These are phyloP conservation scores for Vulpes lagopus DNA, from an alignment of 2,113 vertebrate genomes.

Conservation along the genomic window DNA sequence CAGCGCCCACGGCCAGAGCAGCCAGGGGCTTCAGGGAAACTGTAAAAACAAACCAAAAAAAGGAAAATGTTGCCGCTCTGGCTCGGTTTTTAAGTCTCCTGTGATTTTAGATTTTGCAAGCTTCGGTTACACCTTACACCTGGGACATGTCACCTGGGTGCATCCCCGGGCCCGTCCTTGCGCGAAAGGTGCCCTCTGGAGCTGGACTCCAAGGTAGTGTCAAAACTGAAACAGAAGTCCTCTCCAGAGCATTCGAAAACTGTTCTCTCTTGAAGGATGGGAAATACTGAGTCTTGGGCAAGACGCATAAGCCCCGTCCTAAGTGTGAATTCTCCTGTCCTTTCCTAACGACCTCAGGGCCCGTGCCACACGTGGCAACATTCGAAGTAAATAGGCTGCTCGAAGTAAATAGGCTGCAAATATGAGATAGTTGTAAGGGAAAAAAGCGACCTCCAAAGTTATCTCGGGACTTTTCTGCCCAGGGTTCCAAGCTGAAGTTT, in stretches of 20 bases:
- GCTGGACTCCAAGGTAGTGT: background rate
- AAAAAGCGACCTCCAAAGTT: background rate
- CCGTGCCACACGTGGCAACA: background rate
- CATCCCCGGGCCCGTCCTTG: background rate
- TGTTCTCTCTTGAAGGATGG: constrained; percentile 3
- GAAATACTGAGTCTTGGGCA: background rate
- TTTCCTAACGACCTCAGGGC: background rate
- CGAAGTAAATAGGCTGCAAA: background rate
- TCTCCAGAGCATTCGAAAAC: background rate
- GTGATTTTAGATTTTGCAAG: background rate
- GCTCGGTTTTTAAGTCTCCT: background rate
- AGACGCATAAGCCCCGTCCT: background rate
- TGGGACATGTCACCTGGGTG: background rate
- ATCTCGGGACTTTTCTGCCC: constrained; percentile 27
- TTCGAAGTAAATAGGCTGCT: background rate
- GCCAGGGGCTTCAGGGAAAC: background rate
- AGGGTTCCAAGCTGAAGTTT: constrained; percentile 70
- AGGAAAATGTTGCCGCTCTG: background rate
- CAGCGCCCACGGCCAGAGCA: background rate
- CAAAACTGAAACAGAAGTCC: background rate
- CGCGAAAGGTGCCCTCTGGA: background rate
- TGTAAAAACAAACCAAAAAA: background rate
- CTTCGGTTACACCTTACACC: background rate
- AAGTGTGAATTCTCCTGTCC: background rate
- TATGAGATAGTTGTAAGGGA: background rate